Evolutionary conservation across 2,888 invertebrate species (phyloP), one percentile per base, ranked within the genome.

Genomic region (Gerris lacustris): DNA sequence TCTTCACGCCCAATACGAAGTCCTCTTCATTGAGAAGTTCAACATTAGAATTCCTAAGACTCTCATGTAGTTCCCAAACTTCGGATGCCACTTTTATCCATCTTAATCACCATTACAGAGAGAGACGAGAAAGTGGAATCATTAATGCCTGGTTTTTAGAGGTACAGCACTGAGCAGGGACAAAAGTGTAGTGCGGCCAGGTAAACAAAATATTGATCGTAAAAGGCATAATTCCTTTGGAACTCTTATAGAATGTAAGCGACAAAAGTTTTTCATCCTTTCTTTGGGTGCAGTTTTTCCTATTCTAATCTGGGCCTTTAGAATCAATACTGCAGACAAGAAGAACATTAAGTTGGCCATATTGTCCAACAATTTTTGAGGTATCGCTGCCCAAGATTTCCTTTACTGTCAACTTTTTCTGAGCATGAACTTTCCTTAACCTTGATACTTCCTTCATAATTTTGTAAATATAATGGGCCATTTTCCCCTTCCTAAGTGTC

Each of bases 51-150:
- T n/a, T n/a, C n/a, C n/a, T n/a, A n/a, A n/a, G n/a, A n/a, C n/a
- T n/a, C n/a, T n/a, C n/a, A n/a, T n/a, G n/a, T n/a, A n/a, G 64
- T 69, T n/a, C 69, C 44, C 7, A 45, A 45, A 63, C 71, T 66
- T 18, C 44, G 45, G 45, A 43, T 64, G 17, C 11, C 62, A 31
- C 17, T 55, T 43, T 44, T 7, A 69, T 31, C 44, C 18, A 55
- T n/a, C 7, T 17, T 62, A 62, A 5, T n/a, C 63, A 31, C 11
- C 18, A 31, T 6, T 11, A 11, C 63, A n/a, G 31, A 62, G 17
- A 69, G 17, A 5, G 62, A 45, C 11, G n/a, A 17, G 11, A 69
- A 55, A 31, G 4, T 31, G 31, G 31, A 31, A 31, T 31, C 31
- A 31, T 31, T 31, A 31, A 31, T 31, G 31, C 31, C 31, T 31